Conservation (phyloP, 2,113 vertebrate species). For the Oreochromis niloticus region DNA sequence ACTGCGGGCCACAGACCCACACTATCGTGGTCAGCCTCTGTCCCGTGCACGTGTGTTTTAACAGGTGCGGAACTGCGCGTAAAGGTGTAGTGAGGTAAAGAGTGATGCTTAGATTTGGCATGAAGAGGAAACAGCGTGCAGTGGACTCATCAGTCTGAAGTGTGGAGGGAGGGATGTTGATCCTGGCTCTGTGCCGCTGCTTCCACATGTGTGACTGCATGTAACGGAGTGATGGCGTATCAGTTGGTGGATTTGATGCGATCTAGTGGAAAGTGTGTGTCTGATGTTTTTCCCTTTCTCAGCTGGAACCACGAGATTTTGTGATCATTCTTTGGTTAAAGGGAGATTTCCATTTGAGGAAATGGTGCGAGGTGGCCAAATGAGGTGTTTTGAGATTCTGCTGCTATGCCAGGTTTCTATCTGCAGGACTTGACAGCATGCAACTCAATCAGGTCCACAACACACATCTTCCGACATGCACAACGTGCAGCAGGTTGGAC, state of each 20-base stretch:
- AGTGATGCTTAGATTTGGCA: slow-evolving; percentile 18
- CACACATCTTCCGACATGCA: background rate
- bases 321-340: background rate
- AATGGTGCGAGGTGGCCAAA: background rate
- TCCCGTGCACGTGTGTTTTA: background rate
- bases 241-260: background rate
- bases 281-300: background rate
- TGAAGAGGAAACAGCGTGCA: background rate
- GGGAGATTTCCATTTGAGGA: background rate
- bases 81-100: slow-evolving; percentile 1
- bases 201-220: slow-evolving; percentile 17
- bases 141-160: slow-evolving; percentile 39
- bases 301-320: background rate
- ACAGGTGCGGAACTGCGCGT: slow-evolving; percentile 23
- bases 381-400: slow-evolving; percentile 2
- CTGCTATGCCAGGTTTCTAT: background rate
- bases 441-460: slow-evolving; percentile 3
- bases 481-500: slow-evolving; percentile 7
- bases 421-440: background rate
- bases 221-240: background rate
- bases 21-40: background rate
- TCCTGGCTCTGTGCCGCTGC: slow-evolving; percentile 16
- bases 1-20: background rate
- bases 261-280: background rate
- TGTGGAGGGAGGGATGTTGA: slow-evolving; percentile 41